Evolutionary conservation across 1,140 invertebrate species (phyloP).

Genomic region (Pachypsylla venusta): DNA sequence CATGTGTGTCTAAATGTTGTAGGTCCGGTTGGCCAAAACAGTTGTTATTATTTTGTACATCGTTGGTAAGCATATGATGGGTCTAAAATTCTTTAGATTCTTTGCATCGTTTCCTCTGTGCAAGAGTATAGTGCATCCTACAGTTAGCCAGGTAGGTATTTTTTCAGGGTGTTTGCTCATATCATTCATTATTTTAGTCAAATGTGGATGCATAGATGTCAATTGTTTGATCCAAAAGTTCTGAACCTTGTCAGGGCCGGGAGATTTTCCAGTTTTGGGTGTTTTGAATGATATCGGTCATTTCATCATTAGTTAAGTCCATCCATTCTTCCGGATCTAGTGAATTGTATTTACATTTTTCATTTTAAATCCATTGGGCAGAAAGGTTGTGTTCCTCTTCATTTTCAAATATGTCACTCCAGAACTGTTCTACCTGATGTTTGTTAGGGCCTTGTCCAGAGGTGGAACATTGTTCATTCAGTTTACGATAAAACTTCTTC

Average conservation of each 20-base stretch:
- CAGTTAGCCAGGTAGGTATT: neutral
- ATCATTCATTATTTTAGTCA: too few species aligned
- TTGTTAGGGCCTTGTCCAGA: neutral
- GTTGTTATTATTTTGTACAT: neutral
- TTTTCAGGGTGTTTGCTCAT: too few species aligned
- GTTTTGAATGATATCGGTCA: too few species aligned
- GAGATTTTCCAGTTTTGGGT: constrained; percentile 4
- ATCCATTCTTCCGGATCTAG: neutral
- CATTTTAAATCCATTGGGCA: neutral
- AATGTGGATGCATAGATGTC: too few species aligned
- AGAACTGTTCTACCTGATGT: constrained; percentile 2
- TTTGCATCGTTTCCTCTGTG: too few species aligned
- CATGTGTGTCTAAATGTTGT: neutral
- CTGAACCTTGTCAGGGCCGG: constrained; percentile 1
- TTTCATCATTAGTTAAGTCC: too few species aligned
- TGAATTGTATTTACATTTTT: neutral
- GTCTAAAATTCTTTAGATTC: neutral
- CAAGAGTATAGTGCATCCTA: too few species aligned
- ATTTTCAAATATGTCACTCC: neutral
- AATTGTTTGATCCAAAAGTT: neutral
- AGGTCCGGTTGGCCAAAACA: neutral
- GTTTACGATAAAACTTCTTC: neutral
- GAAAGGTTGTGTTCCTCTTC: neutral
- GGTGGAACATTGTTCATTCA: neutral
- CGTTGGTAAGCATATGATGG: neutral